Evolutionary conservation across 2,113 vertebrate species (phyloP).

Genomic region (Melanerpes aurifrons): DNA sequence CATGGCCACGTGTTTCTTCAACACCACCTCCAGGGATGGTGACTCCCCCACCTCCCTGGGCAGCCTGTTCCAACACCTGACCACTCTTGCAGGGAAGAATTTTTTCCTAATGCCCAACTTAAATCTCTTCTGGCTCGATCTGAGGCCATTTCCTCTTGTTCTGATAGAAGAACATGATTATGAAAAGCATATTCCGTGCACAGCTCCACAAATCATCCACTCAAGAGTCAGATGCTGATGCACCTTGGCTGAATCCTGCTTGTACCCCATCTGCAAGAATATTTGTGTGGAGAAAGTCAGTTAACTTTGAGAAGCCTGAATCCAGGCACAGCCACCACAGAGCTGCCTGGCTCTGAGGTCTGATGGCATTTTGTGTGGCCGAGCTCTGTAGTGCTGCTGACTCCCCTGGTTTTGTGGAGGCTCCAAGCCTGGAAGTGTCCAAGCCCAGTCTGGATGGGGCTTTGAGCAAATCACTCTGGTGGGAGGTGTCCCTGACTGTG

Average conservation of each 20-base stretch:
- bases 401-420: not conserved
- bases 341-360: not conserved
- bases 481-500: no score
- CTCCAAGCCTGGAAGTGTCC: no score
- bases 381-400: not conserved
- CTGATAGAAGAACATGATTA: not conserved
- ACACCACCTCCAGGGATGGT: no score
- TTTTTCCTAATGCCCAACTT: no score
- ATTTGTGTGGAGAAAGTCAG: not conserved
- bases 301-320: not conserved
- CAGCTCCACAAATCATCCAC: not conserved
- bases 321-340: not conserved
- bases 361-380: not conserved
- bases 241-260: not conserved
- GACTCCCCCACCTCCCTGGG: no score
- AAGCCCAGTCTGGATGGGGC: no score
- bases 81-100: no score
- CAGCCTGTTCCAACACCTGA: no score
- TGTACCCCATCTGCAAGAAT: not conserved
- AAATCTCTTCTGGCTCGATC: no score
- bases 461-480: no score
- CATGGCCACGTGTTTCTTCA: no score
- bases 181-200: not conserved
- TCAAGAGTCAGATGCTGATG: not conserved
- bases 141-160: no score